phyloP scores from a whole-genome alignment of 2,888 invertebrate species.

The Lasioglossum marginatum region DNA sequence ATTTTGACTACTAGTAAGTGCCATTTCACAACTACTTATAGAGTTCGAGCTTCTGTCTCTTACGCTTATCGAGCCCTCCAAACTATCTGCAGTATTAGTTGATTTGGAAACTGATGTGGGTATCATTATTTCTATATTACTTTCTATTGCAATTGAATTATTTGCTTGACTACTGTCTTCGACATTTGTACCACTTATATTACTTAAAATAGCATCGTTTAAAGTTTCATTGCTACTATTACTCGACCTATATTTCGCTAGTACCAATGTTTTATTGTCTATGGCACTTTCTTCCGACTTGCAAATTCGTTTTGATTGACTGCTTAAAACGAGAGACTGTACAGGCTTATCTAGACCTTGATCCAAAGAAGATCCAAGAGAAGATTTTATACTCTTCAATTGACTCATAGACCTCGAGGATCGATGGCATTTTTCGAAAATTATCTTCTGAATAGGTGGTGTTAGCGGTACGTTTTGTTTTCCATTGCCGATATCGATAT shows the following conservation, averaged over 20 bases:
- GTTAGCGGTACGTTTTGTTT: constrained; percentile 76
- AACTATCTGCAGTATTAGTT: constrained; percentile 67
- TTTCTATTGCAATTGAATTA: constrained; percentile 67
- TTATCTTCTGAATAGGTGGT: constrained; percentile 79
- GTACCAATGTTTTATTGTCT: constrained; percentile 76
- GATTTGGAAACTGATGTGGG: constrained; percentile 81
- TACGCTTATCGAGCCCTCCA: constrained; percentile 69
- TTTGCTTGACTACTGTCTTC: constrained; percentile 41
- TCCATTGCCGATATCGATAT: constrained; percentile 78
- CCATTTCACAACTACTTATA: constrained; percentile 84
- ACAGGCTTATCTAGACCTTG: constrained; percentile 81
- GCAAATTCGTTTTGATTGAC: constrained; percentile 80
- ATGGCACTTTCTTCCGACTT: constrained; percentile 83
- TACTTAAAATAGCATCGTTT: constrained; percentile 72
- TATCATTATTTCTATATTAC: constrained; percentile 81
- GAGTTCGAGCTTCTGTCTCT: constrained; percentile 83
- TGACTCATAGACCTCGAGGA: constrained; percentile 79
- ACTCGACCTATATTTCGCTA: constrained; percentile 73
- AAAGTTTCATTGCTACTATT: constrained; percentile 80
- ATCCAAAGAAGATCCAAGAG: constrained; percentile 82
- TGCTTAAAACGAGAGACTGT: constrained; percentile 73
- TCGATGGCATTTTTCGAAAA: constrained; percentile 80
- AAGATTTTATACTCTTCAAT: constrained; percentile 76
- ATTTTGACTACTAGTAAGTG: constrained; percentile 79
- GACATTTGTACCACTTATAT: constrained; percentile 50